These are phyloP conservation scores for Istiophorus platypterus DNA, from an alignment of 2,113 vertebrate species.

Conservation along the genomic window DNA sequence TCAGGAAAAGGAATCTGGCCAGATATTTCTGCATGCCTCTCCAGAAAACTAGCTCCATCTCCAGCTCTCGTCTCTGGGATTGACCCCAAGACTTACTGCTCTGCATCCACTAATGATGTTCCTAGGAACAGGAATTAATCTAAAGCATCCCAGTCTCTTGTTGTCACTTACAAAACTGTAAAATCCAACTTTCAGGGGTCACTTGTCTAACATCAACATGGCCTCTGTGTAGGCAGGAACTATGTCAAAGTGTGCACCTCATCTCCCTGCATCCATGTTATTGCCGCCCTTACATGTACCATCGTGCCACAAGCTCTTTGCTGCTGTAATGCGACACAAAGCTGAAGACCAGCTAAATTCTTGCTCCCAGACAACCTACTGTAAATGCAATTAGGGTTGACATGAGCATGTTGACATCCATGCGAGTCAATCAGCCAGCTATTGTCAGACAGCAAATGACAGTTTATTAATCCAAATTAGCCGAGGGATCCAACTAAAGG, in stretches of 20 bases:
- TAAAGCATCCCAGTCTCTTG: conserved; percentile 54
- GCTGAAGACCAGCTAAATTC: conserved; percentile 59
- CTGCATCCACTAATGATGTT: conserved; percentile 63
- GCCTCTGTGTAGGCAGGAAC: conserved; percentile 40
- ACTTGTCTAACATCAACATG: conserved; percentile 32
- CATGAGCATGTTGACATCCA: conserved; percentile 80
- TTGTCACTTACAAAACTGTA: conserved; percentile 47
- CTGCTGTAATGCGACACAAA: conserved; percentile 67
- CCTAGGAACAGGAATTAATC: conserved; percentile 59
- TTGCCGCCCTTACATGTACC: conserved; percentile 45
- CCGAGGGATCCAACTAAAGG: conserved; percentile 78
- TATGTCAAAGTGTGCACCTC: conserved; percentile 36
- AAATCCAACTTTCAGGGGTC: conserved; percentile 64
- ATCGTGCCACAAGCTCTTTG: conserved; percentile 48
- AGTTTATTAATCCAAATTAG: conserved; percentile 83
- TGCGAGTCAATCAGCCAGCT: conserved; percentile 77
- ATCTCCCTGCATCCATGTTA: conserved; percentile 41
- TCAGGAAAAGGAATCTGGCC: conserved; percentile 83
- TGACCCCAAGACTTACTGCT: conserved; percentile 67
- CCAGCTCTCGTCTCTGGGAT: conserved; percentile 72
- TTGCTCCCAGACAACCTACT: conserved; percentile 60
- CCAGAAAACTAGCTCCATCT: conserved; percentile 75
- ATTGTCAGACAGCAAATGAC: conserved; percentile 76
- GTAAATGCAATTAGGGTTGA: conserved; percentile 79
- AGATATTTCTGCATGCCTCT: conserved; percentile 82